Evolutionary conservation across 2,113 vertebrate species (phyloP).

Genomic region (Gymnocephalus cernua): DNA sequence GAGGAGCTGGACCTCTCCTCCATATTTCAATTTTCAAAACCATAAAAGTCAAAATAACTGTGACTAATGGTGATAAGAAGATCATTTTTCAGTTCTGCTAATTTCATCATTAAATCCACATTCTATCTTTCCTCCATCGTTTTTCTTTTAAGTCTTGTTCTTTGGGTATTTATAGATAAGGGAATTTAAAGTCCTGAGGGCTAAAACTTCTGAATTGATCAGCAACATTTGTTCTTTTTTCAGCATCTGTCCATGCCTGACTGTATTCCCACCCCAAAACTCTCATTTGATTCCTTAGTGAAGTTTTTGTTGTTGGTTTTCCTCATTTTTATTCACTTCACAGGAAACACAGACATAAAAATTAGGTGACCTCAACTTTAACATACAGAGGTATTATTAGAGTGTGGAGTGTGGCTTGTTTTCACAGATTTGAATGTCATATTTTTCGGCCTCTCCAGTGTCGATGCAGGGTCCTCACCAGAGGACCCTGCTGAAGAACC

Average conservation of each 20-base stretch:
- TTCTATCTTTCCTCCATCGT: neutral
- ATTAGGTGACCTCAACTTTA: neutral
- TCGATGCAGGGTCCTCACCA: slow-evolving; percentile 85
- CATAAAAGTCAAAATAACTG: slow-evolving; percentile 27
- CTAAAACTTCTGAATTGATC: slow-evolving; percentile 23
- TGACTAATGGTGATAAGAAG: slow-evolving; percentile 32
- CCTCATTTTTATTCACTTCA: slow-evolving; percentile 11
- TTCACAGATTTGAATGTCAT: neutral
- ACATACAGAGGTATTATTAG: neutral
- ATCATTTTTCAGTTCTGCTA: slow-evolving; percentile 39
- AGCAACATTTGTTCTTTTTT: neutral
- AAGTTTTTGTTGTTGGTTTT: neutral
- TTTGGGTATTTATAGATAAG: slow-evolving; percentile 23
- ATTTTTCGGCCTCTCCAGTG: slow-evolving; percentile 64
- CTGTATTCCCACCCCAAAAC: neutral
- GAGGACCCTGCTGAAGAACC: slow-evolving; percentile 85
- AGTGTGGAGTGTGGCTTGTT: neutral
- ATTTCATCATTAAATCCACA: slow-evolving; percentile 45
- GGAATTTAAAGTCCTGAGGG: slow-evolving; percentile 1
- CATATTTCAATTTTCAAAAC: slow-evolving; percentile 13
- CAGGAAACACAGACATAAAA: neutral
- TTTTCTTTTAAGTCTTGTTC: slow-evolving; percentile 12
- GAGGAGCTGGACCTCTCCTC: neutral
- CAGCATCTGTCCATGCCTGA: neutral
- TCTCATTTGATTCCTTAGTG: neutral